phyloP scores from a whole-genome alignment of 1,140 invertebrate genomes.

The Dermatophagoides farinae region DNA sequence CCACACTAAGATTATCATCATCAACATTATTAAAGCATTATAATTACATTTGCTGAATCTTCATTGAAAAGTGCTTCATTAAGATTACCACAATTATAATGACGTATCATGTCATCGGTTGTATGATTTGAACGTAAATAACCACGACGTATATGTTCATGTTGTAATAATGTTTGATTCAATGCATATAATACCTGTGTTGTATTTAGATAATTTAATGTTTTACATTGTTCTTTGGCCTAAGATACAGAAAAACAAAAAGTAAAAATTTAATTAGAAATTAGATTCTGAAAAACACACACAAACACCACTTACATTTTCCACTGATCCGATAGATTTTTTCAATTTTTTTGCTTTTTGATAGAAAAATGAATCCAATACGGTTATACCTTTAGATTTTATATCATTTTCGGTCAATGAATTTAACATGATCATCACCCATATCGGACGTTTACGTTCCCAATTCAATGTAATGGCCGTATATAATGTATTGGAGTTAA shows the following conservation, averaged over 20 bases:
- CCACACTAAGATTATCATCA: slow-evolving; percentile 8
- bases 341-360: slow-evolving; percentile 31
- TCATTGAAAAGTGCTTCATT: slow-evolving; percentile 32
- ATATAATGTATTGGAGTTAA: slow-evolving; percentile 32
- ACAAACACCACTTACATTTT: slow-evolving; percentile 20
- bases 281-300: not conserved
- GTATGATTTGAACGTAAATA: slow-evolving; percentile 22
- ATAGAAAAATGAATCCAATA: slow-evolving; percentile 34
- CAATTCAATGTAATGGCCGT: slow-evolving; percentile 34
- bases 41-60: slow-evolving; percentile 27
- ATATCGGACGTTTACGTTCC: slow-evolving; percentile 34
- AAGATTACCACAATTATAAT: slow-evolving; percentile 37
- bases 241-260: not conserved
- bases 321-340: slow-evolving; percentile 34
- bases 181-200: slow-evolving; percentile 36
- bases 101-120: slow-evolving; percentile 33
- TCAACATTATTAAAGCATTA: too few species aligned
- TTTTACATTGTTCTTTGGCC: slow-evolving; percentile 36
- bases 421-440: slow-evolving; percentile 37
- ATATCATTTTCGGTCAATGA: slow-evolving; percentile 34
- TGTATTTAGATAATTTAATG: slow-evolving; percentile 33
- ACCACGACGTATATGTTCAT: slow-evolving; percentile 27
- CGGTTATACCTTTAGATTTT: slow-evolving; percentile 31
- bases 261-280: not conserved
- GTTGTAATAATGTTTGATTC: slow-evolving; percentile 33